These are phyloP conservation scores for Fabriciana adippe DNA, from an alignment of 2,888 invertebrate genomes.

Conservation along the genomic window DNA sequence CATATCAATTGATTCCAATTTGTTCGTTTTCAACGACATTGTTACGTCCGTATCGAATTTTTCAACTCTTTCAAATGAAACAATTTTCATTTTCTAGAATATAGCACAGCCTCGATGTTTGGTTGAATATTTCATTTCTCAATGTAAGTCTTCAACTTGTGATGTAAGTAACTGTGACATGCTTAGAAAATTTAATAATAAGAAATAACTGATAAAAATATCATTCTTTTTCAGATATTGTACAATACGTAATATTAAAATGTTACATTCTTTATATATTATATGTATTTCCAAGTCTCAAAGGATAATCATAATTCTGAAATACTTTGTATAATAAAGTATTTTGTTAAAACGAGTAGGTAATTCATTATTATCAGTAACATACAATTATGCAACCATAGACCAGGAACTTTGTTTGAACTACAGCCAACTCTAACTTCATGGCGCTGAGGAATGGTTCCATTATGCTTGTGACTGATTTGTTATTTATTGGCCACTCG, in stretches of 20 bases:
- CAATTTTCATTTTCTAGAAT: conserved; percentile 57
- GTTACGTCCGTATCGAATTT: conserved; percentile 44
- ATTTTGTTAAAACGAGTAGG: not conserved
- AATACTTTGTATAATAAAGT: no score
- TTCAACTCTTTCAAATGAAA: conserved; percentile 49
- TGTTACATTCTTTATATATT: no score
- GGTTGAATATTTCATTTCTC: conserved; percentile 69
- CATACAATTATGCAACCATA: conserved; percentile 45
- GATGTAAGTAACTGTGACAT: conserved; percentile 49
- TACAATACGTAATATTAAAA: no score
- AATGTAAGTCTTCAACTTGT: conserved; percentile 49
- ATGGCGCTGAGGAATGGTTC: conserved; percentile 67
- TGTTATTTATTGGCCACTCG: conserved; percentile 72
- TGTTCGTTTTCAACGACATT: conserved; percentile 35
- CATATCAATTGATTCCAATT: conserved; percentile 39
- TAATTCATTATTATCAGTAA: conserved; percentile 33
- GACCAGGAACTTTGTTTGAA: conserved; percentile 64
- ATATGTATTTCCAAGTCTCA: no score
- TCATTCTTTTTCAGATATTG: no score
- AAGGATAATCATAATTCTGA: no score
- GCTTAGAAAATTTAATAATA: conserved; percentile 8
- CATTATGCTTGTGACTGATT: conserved; percentile 75
- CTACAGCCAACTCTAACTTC: conserved; percentile 69
- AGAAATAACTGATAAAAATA: no score
- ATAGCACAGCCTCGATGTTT: conserved; percentile 54